These are phyloP conservation scores for Megalopta genalis DNA, from an alignment of 1,140 invertebrate genomes.

Conservation along the genomic window DNA sequence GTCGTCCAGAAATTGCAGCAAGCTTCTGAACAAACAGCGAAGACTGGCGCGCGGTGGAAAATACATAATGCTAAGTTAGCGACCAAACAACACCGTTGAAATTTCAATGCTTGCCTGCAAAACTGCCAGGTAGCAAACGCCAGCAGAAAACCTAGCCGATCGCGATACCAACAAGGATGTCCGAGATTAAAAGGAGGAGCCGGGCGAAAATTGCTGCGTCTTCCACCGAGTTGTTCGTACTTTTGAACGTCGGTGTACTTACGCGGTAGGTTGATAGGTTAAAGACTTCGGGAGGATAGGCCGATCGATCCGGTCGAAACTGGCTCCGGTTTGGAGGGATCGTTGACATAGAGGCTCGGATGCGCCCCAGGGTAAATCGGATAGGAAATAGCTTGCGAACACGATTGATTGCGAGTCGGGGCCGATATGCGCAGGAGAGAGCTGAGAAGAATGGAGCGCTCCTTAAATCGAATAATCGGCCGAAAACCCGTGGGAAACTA, in stretches of 20 bases:
- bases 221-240: background rate
- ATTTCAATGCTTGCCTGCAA: background rate
- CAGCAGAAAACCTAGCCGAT: too few relatives aligned
- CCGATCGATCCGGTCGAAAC: conserved; percentile 5
- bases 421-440: background rate
- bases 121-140: too few relatives aligned
- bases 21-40: too few relatives aligned
- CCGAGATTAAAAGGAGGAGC: too few relatives aligned
- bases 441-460: background rate
- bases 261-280: background rate
- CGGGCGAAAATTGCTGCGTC: too few relatives aligned
- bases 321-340: background rate
- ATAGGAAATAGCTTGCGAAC: background rate
- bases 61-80: too few relatives aligned
- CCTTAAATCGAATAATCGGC: background rate
- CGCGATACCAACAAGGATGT: too few relatives aligned
- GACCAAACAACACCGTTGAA: background rate
- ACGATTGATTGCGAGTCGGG: background rate
- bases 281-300: background rate
- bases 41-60: too few relatives aligned
- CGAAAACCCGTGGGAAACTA: background rate
- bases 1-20: too few relatives aligned
- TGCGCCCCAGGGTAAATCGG: background rate
- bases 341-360: conserved; percentile 1
- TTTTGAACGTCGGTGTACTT: background rate